Percentiles rank a stretch among this genome's conserved stretches.
Conservation (phyloP, 2,888 invertebrate species). For the Nycteola revayana region DNA sequence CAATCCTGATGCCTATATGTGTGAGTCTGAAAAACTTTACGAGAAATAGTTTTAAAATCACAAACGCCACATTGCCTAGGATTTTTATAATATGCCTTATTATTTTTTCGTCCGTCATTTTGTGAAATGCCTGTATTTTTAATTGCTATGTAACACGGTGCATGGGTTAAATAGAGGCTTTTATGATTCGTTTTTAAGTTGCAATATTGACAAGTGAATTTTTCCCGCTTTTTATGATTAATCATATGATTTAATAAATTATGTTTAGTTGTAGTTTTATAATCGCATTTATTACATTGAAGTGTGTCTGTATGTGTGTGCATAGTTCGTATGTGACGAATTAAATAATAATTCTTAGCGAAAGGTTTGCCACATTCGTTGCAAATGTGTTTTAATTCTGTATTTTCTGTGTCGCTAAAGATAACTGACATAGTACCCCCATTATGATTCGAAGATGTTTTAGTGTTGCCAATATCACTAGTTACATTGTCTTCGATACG, state of each 20-base stretch:
- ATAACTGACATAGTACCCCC: too few species aligned
- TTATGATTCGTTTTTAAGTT: slow-evolving; percentile 2
- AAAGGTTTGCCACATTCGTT: too few species aligned
- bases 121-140: neutral
- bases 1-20: slow-evolving; percentile 4
- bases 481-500: too few species aligned
- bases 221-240: slow-evolving; percentile 8
- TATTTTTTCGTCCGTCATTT: neutral
- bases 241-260: neutral
- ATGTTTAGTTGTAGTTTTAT: neutral
- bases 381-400: too few species aligned
- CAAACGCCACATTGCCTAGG: neutral
- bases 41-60: neutral
- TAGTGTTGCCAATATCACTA: too few species aligned
- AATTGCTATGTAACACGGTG: neutral
- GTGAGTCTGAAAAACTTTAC: slow-evolving; percentile 1
- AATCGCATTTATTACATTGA: neutral
- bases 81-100: neutral
- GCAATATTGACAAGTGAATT: slow-evolving; percentile 3
- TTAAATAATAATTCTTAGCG: too few species aligned
- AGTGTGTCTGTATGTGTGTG: too few species aligned
- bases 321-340: too few species aligned
- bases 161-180: too few species aligned
- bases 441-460: too few species aligned
- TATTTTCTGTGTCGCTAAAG: too few species aligned